Base-by-base conservation (phyloP, 2,113 vertebrate species). In the Prionailurus bengalensis region DNA sequence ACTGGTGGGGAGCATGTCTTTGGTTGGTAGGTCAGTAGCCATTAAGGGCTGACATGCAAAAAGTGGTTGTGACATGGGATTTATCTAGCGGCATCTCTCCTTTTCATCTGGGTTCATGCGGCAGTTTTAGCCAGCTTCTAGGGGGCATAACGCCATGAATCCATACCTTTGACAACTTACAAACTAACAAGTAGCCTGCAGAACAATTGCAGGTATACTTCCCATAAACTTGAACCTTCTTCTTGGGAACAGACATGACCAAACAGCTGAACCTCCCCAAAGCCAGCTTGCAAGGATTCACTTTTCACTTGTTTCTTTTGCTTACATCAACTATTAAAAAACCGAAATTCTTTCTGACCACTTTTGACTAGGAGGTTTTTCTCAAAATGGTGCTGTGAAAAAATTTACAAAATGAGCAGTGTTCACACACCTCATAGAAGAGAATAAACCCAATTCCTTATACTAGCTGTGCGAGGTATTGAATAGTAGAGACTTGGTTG, bases 401-500 rank as follows among this genome's bases (percentile, higher is more conserved):
- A 96, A 82, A 74, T 25, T 61, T 86, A 19, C 31, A 88, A 96
- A 92, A 85, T 79, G 42, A 86, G 63, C 14, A 85, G 10, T 76
- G 33, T 87, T 85, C 39, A 42, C 61, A 92, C 17, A 80, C 58
- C 39, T 66, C 36, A 48, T 39, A 89, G 58, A 97, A 94, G 78
- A 97, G 96, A 91, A 82, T 81, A 96, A 94, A 96, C 78, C 66
- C 42, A 89, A 79, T 95, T 97, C 97, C 85, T 93, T 31, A 19
- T 91, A 61, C 85, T 93, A 87, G 55, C 95, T 86, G 73, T 80
- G 82, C 39, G 74, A 97, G 86, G 84, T 91, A 76, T 61, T 82
- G 85, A 97, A 80, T 89, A 87, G 83, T 83, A 94, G 86, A 85
- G 89, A 97, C 95, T 92, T 94, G 97, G 19, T 73, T 87, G 93